Conservation (phyloP, 30 jellyfish, hydroid and myxozoan species). For the Mastigias papua region DNA sequence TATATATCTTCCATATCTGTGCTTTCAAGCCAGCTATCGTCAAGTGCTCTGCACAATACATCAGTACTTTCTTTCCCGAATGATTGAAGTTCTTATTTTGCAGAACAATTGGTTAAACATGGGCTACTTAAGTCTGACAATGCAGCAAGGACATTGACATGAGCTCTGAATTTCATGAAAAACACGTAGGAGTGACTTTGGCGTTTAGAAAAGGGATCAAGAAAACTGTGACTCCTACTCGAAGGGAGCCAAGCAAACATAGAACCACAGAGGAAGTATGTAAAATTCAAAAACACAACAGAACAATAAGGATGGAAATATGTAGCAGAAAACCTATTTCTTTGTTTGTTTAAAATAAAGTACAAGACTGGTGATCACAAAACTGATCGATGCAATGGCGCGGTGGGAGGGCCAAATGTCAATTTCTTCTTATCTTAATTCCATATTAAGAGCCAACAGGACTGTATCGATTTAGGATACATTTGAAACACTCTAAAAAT, state of each 20-base stretch:
- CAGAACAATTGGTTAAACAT: no score
- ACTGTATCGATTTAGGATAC: neutral
- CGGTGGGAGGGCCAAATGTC: constrained; percentile 3
- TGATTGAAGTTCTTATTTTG: no score
- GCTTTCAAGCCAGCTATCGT: no score
- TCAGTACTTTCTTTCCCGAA: no score
- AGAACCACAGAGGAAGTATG: constrained; percentile 20
- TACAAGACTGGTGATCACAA: neutral
- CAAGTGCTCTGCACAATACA: no score
- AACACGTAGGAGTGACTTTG: neutral
- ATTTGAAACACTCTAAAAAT: neutral
- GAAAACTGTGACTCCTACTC: neutral
- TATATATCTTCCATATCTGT: no score
- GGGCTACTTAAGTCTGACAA: no score
- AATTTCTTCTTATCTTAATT: neutral
- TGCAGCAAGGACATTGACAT: no score
- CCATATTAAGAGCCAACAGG: neutral
- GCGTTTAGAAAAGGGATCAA: neutral
- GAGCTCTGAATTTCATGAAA: no score
- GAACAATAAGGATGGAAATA: neutral
- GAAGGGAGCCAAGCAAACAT: constrained; percentile 14
- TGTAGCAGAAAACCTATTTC: neutral
- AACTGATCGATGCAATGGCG: neutral
- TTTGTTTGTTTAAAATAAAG: neutral
- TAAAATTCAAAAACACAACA: neutral